Percentiles rank a stretch among this genome's conserved stretches.
These are phyloP conservation scores for Dendrophyllia cribrosa DNA, from an alignment of 64 coral and sea anemone species.

Conservation along the genomic window DNA sequence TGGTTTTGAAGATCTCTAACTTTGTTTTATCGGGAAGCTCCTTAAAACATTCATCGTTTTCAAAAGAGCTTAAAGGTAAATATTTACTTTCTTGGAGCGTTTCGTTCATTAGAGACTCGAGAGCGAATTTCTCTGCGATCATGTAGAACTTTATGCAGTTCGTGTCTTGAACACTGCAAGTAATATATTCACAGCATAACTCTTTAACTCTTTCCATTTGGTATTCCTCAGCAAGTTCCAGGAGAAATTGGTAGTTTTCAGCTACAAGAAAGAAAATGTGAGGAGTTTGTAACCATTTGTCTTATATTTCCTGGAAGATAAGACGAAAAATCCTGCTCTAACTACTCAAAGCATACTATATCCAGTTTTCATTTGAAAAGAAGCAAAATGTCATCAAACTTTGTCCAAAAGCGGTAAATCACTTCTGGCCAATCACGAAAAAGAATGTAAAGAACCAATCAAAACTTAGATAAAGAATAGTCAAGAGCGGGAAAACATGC, in stretches of 20 bases:
- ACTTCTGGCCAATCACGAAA: no score
- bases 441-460: no score
- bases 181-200: conserved; percentile 51
- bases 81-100: conserved; percentile 33
- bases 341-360: neutral
- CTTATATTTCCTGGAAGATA: no score
- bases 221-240: conserved; percentile 68
- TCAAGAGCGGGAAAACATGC: no score
- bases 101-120: conserved; percentile 33
- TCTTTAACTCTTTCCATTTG: conserved; percentile 55
- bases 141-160: conserved; percentile 35
- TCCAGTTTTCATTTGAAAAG: no score
- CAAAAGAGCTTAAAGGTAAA: neutral
- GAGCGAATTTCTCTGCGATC: conserved; percentile 46
- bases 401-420: no score
- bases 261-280: neutral
- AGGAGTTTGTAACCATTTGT: neutral
- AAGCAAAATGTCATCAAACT: no score
- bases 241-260: conserved; percentile 57
- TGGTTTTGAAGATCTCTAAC: conserved; percentile 44
- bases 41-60: conserved; percentile 9
- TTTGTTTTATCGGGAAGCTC: conserved; percentile 52
- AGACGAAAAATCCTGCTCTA: no score
- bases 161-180: conserved; percentile 18
- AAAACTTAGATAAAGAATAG: no score